Percentiles rank a stretch among this genome's conserved stretches.
These are phyloP conservation scores for Drosophila orena DNA, from an alignment of 1,140 invertebrate species.

Conservation along the genomic window DNA sequence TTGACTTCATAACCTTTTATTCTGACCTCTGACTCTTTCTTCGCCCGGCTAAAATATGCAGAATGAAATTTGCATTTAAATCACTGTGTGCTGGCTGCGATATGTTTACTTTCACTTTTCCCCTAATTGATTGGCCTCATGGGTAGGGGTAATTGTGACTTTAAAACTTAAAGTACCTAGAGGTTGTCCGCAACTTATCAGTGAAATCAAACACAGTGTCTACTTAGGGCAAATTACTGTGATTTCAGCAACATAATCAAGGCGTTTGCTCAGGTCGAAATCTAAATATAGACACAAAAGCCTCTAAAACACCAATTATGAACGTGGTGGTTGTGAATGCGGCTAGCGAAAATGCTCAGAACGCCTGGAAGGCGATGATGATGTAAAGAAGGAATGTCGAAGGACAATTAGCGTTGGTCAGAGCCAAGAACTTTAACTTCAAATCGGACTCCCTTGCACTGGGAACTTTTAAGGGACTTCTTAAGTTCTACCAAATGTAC, in stretches of 20 bases:
- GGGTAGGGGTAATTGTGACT: conserved; percentile 15
- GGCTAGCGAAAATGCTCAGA: conserved; percentile 51
- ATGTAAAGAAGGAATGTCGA: conserved; percentile 76
- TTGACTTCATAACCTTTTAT: conserved; percentile 23
- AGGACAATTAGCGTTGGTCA: conserved; percentile 76
- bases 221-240: conserved; percentile 77
- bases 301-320: conserved; percentile 80
- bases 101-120: conserved; percentile 75
- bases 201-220: conserved; percentile 42
- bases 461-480: background rate
- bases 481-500: background rate
- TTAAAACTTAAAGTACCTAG: conserved; percentile 2
- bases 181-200: conserved; percentile 40
- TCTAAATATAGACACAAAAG: conserved; percentile 80
- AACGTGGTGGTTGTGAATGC: conserved; percentile 52
- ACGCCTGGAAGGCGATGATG: conserved; percentile 49
- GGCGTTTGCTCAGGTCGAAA: conserved; percentile 54
- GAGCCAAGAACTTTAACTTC: conserved; percentile 44
- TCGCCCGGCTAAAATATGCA: conserved; percentile 67
- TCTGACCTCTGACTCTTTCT: conserved; percentile 19
- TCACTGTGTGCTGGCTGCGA: conserved; percentile 42
- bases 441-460: conserved; percentile 3
- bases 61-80: conserved; percentile 76
- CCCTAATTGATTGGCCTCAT: conserved; percentile 32
- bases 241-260: conserved; percentile 77